Evolutionary conservation across 2,888 invertebrate species (phyloP).

Genomic region (Monoplex corrugatus): DNA sequence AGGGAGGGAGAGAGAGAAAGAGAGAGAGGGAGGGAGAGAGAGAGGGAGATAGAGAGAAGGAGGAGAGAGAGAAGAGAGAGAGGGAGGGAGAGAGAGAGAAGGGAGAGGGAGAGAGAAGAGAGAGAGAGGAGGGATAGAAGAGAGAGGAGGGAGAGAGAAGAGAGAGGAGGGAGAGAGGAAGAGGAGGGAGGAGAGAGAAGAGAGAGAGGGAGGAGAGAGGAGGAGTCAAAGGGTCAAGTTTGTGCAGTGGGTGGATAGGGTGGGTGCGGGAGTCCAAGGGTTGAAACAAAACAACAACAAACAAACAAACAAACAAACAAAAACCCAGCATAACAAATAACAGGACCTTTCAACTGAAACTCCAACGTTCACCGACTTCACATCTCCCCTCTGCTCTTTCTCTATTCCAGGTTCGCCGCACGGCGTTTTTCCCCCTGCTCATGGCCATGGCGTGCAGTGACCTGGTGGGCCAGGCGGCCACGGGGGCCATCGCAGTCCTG

Average conservation of each 20-base stretch:
- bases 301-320: not conserved
- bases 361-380: conserved; percentile 47
- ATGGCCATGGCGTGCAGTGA: conserved; percentile 79
- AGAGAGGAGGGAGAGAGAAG: no score
- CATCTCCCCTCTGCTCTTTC: conserved; percentile 77
- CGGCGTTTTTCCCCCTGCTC: conserved; percentile 53
- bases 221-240: no score
- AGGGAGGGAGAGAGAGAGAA: no score
- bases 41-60: no score
- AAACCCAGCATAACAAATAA: no score
- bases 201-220: no score
- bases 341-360: not conserved
- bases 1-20: not conserved
- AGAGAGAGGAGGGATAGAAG: no score
- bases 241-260: not conserved
- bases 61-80: no score
- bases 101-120: no score
- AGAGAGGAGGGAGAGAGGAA: no score
- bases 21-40: not conserved
- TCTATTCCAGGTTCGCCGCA: conserved; percentile 65
- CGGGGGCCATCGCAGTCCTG: conserved; percentile 75
- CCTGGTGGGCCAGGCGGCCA: conserved; percentile 79
- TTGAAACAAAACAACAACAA: not conserved
- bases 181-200: no score
- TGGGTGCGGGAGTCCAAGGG: not conserved